These are phyloP conservation scores for Periophthalmus magnuspinnatus DNA, from an alignment of 2,797 vertebrate genomes.

Conservation along the genomic window DNA sequence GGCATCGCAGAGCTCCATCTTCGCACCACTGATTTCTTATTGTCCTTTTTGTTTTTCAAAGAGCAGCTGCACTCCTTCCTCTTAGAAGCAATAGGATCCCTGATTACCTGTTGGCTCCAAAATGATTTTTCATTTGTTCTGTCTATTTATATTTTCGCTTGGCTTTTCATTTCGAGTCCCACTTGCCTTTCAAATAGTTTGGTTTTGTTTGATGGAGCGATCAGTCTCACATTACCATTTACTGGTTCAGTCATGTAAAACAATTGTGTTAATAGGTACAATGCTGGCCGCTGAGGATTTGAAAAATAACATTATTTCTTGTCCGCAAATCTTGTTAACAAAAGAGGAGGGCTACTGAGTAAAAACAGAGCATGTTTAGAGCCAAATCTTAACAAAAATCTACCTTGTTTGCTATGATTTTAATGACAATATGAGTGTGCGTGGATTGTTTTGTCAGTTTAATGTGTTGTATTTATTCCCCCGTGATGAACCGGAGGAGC, in stretches of 20 bases:
- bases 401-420: neutral
- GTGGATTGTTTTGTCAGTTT: neutral
- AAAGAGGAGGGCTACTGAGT: neutral
- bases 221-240: neutral
- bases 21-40: conserved; percentile 15
- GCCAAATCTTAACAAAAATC: neutral
- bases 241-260: neutral
- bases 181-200: conserved; percentile 9
- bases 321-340: neutral
- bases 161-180: conserved; percentile 1
- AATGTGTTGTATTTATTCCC: too few relatives aligned
- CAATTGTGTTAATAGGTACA: neutral
- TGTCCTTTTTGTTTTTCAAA: neutral
- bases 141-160: conserved; percentile 4
- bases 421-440: neutral
- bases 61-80: neutral
- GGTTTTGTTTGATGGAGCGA: conserved; percentile 6
- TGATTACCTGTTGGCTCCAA: conserved; percentile 6
- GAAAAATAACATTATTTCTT: conserved; percentile 2
- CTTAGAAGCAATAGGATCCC: neutral
- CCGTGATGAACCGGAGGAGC: too few relatives aligned
- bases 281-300: conserved; percentile 6
- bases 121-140: conserved; percentile 11
- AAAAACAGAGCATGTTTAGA: neutral
- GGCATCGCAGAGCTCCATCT: conserved; percentile 23